Percentiles rank a stretch among this genome's conserved stretches.
Conservation (phyloP, 1,140 invertebrate genomes). For the Tetramorium simillimum region DNA sequence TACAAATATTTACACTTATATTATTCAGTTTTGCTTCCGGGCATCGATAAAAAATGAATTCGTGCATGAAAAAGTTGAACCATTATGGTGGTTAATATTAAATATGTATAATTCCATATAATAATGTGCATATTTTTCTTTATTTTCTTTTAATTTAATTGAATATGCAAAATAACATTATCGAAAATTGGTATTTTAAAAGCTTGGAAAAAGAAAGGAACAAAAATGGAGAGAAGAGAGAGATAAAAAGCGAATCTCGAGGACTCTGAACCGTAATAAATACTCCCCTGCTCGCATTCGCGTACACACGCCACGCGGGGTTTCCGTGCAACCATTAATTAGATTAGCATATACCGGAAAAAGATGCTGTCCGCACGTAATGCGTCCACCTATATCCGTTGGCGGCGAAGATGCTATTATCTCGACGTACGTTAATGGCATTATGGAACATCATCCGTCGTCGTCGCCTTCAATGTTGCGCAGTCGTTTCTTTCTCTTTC, state of each 20-base stretch:
- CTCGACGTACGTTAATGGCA: slow-evolving; percentile 56
- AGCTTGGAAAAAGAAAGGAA: background rate
- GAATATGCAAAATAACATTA: background rate
- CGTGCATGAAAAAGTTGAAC: background rate
- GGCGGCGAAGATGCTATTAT: slow-evolving; percentile 42
- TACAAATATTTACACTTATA: slow-evolving; percentile 12
- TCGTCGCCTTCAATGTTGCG: background rate
- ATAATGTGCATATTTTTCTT: background rate
- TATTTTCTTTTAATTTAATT: slow-evolving; percentile 1
- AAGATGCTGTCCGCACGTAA: slow-evolving; percentile 59
- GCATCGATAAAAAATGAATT: slow-evolving; percentile 13
- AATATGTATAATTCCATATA: background rate
- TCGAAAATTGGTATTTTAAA: slow-evolving; percentile 49
- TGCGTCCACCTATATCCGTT: slow-evolving; percentile 52
- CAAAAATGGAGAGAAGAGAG: background rate
- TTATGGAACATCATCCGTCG: slow-evolving; percentile 56
- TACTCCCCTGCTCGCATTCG: slow-evolving; percentile 4
- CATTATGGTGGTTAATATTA: background rate
- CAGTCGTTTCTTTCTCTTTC: background rate
- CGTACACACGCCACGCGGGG: background rate
- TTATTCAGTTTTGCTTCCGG: background rate
- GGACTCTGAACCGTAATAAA: slow-evolving; percentile 22
- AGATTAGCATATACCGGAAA: slow-evolving; percentile 73
- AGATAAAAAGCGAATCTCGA: background rate
- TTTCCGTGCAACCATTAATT: slow-evolving; percentile 67